These are phyloP conservation scores for Resseliella maxima DNA, from an alignment of 2,888 invertebrate species.

Conservation along the genomic window DNA sequence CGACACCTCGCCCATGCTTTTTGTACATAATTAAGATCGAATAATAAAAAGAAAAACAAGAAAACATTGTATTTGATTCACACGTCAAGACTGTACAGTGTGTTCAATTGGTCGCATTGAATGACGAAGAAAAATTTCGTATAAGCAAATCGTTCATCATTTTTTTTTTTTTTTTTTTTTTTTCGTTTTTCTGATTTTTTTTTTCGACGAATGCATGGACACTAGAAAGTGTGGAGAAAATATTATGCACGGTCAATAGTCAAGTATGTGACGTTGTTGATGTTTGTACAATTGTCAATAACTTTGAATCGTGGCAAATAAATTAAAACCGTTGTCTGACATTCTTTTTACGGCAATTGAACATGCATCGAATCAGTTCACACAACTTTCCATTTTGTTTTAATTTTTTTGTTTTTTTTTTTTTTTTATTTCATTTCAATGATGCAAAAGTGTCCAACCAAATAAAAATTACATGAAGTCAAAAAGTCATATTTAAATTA, in stretches of 20 bases:
- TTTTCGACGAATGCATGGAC: neutral
- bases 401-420: neutral
- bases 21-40: neutral
- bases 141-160: neutral
- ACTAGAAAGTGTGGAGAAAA: neutral
- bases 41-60: neutral
- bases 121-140: neutral
- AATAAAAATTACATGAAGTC: neutral
- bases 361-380: neutral
- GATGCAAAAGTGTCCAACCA: neutral
- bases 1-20: slow-evolving; percentile 33
- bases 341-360: slow-evolving; percentile 1
- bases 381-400: neutral
- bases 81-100: no score
- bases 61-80: neutral
- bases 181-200: neutral
- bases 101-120: neutral
- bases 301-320: slow-evolving; percentile 1
- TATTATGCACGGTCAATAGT: slow-evolving; percentile 22
- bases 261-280: neutral
- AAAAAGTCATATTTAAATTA: neutral
- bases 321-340: slow-evolving; percentile 34
- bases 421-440: neutral
- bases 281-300: neutral
- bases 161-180: neutral